These are phyloP conservation scores for Elanus axillaris DNA, from an alignment of 2,113 vertebrate species.

Conservation along the genomic window DNA sequence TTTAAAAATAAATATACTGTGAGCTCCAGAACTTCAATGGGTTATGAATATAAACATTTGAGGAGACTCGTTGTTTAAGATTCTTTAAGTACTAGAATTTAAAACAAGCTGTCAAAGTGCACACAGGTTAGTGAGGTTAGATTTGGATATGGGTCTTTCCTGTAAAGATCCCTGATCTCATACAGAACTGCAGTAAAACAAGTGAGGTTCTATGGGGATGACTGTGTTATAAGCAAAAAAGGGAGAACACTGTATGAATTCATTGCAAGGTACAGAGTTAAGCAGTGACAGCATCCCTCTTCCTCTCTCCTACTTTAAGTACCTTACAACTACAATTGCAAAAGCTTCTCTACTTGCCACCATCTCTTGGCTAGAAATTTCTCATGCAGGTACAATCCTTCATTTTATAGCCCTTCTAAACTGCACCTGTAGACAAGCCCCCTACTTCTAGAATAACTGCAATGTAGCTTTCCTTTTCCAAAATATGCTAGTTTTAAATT, in stretches of 20 bases:
- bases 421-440: neutral
- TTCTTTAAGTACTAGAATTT: neutral
- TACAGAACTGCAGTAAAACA: neutral
- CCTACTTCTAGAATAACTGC: neutral
- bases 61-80: neutral
- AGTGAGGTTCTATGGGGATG: neutral
- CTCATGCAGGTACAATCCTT: neutral
- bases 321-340: neutral
- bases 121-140: neutral
- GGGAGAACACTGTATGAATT: accelerated
- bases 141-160: neutral
- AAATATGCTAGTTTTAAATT: neutral
- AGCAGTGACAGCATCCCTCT: neutral
- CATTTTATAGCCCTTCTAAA: neutral
- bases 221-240: neutral
- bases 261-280: neutral
- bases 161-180: neutral
- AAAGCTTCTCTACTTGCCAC: neutral
- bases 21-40: neutral
- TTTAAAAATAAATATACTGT: neutral
- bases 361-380: neutral
- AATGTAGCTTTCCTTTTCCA: neutral
- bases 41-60: neutral
- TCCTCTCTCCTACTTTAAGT: neutral
- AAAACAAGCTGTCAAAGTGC: neutral